Conservation (phyloP, 1,140 invertebrate species). For the Euwallacea fornicatus region DNA sequence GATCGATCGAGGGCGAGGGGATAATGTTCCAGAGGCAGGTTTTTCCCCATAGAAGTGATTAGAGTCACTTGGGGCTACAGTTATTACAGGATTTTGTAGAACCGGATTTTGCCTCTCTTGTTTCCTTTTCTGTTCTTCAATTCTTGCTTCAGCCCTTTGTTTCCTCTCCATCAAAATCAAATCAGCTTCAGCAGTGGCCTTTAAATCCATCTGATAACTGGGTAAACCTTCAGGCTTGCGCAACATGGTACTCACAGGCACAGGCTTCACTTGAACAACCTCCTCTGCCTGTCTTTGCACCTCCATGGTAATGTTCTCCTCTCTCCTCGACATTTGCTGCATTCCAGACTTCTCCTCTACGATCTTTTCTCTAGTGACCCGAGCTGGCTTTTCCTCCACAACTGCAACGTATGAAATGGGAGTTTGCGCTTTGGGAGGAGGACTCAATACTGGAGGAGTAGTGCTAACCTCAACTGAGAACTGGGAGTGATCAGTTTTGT, state of each 20-base stretch:
- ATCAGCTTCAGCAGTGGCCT: conserved; percentile 44
- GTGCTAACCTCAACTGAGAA: conserved; percentile 45
- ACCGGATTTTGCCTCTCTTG: not conserved
- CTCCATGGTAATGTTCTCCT: conserved; percentile 18
- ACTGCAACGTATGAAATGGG: conserved; percentile 38
- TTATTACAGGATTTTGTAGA: conserved; percentile 40
- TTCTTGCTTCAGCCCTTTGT: conserved; percentile 33
- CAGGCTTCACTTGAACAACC: conserved; percentile 43
- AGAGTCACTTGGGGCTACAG: conserved; percentile 37
- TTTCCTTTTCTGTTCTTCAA: conserved; percentile 36
- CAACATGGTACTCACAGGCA: conserved; percentile 55
- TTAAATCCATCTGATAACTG: conserved; percentile 45
- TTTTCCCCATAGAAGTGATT: conserved; percentile 53
- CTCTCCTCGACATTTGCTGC: conserved; percentile 23
- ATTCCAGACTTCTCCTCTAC: conserved; percentile 33
- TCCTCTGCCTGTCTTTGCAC: conserved; percentile 45
- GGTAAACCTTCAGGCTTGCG: conserved; percentile 58
- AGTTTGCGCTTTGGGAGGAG: conserved; percentile 32
- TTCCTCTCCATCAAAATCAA: conserved; percentile 42
- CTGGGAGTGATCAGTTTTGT: conserved; percentile 44
- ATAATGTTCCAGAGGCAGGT: conserved; percentile 38
- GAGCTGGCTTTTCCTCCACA: conserved; percentile 32
- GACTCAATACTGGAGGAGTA: conserved; percentile 41
- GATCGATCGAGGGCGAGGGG: conserved; percentile 54
- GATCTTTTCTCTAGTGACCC: conserved; percentile 36